Base-by-base conservation (phyloP, 2,113 vertebrate species). In the Crotalus viridis region DNA sequence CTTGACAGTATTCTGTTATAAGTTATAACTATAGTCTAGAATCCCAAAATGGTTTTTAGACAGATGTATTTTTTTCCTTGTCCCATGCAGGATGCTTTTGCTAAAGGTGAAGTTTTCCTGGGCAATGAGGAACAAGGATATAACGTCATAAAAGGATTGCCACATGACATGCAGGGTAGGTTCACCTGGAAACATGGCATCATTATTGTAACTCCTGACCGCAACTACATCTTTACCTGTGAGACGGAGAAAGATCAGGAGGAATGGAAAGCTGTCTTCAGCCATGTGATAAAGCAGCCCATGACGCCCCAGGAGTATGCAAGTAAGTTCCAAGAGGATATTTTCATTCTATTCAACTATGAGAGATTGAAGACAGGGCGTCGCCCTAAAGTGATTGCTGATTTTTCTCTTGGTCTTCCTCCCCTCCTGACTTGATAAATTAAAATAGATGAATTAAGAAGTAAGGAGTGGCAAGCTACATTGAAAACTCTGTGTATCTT, bases 261-360 rank as follows among this genome's bases (percentile, higher is more conserved):
- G 94, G 98, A 98, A 8, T 99, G 99, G 98, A 94, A 98, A 10
- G 92, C 96, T n/a, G 97, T 97, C 93, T 99, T 99, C 96, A 97
- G 93, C 7, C 89, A 96, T 0, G 90, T 99, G 94, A 97, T 99
- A 88, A 96, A 89, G 28, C 96, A 97, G 64, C 95, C 94, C 89
- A 99, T 99, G 99, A 98, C 98, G 9, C 98, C 98, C 0, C 98
- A 99, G 96, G 99, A 99, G 90, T 98, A 98, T 95, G 97, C 98
- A 91, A 98, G 99, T 99, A 96, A 98, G 96, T 93, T 28, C 0
- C 33, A 81, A 39, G 43, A 19, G 1, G 86, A 43, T 57, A 46
- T 46, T 43, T 48, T 81, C n/a, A 33, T 81, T 81, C n/a, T 81
- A 81, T 19, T 81, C 15, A 81, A 6, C 17, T 33, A 81, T 21